Percentiles rank a stretch among this genome's conserved stretches.
These are phyloP conservation scores for Syrphus vitripennis DNA, from an alignment of 2,888 invertebrate species.

Conservation along the genomic window DNA sequence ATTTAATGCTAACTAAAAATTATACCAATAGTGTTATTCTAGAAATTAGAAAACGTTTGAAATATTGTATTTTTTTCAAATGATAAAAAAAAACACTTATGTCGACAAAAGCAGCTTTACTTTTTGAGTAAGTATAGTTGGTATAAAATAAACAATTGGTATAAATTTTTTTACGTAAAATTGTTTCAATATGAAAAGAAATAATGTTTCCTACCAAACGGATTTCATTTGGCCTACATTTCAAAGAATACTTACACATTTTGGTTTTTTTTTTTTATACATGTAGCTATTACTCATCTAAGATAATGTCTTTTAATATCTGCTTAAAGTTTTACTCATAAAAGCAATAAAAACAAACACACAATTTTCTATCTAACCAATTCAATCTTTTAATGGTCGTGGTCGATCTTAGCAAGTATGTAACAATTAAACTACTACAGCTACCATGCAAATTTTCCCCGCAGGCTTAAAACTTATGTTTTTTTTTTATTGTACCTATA, in stretches of 20 bases:
- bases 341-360: neutral
- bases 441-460: slow-evolving; percentile 54
- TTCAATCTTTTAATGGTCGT: slow-evolving; percentile 59
- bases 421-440: slow-evolving; percentile 45
- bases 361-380: slow-evolving; percentile 32
- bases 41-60: too few relatives aligned
- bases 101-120: too few relatives aligned
- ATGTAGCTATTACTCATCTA: too few relatives aligned
- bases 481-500: slow-evolving; percentile 8
- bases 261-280: too few relatives aligned
- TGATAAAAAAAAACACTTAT: too few relatives aligned
- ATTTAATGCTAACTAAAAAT: too few relatives aligned
- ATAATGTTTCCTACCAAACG: neutral
- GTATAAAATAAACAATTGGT: neutral
- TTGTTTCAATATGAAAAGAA: neutral
- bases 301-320: neutral
- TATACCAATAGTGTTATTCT: too few relatives aligned
- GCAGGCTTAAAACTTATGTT: slow-evolving; percentile 19
- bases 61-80: too few relatives aligned
- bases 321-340: neutral
- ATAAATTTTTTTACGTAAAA: neutral
- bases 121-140: too few relatives aligned
- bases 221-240: neutral
- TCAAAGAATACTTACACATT: too few relatives aligned
- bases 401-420: neutral